A percentile compares a stretch with the other conserved stretches of the same genome.
These are phyloP conservation scores for Parnassius mnemosyne DNA, from an alignment of 2,888 invertebrate genomes.

Conservation along the genomic window DNA sequence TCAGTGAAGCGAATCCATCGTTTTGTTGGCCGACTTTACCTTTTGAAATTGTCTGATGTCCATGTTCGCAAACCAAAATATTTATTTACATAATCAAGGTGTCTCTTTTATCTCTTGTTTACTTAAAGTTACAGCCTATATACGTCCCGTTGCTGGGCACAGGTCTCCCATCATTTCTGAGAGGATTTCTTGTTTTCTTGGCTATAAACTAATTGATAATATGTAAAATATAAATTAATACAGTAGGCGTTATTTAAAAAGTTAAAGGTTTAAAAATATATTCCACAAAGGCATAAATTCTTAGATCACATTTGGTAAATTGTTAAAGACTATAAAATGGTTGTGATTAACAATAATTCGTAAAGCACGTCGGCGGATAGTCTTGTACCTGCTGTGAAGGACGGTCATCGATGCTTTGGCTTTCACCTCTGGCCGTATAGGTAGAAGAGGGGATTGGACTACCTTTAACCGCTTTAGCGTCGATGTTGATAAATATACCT, in stretches of 20 bases:
- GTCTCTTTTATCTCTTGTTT: slow-evolving; percentile 31
- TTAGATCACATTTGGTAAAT: background rate
- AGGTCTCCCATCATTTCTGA: too few species aligned
- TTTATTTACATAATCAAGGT: slow-evolving; percentile 33
- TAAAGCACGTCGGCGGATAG: slow-evolving; percentile 5
- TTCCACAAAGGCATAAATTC: too few species aligned
- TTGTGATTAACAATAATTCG: slow-evolving; percentile 5
- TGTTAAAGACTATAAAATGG: background rate
- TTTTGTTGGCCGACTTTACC: slow-evolving; percentile 33
- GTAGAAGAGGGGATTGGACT: slow-evolving; percentile 9
- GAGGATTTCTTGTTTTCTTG: too few species aligned
- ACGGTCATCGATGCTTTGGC: slow-evolving; percentile 24
- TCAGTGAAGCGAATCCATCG: slow-evolving; percentile 8
- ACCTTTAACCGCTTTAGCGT: slow-evolving; percentile 3
- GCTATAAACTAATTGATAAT: too few species aligned
- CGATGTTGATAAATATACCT: too few species aligned
- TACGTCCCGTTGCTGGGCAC: too few species aligned
- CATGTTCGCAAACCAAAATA: slow-evolving; percentile 29
- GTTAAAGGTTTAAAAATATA: too few species aligned
- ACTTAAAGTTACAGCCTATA: too few species aligned
- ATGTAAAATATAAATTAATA: too few species aligned
- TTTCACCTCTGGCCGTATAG: slow-evolving; percentile 25
- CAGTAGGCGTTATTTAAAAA: too few species aligned
- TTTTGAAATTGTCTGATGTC: slow-evolving; percentile 42
- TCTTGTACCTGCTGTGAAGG: slow-evolving; percentile 27